These are phyloP conservation scores for Agapostemon virescens DNA, from an alignment of 2,888 invertebrate genomes.

Conservation along the genomic window DNA sequence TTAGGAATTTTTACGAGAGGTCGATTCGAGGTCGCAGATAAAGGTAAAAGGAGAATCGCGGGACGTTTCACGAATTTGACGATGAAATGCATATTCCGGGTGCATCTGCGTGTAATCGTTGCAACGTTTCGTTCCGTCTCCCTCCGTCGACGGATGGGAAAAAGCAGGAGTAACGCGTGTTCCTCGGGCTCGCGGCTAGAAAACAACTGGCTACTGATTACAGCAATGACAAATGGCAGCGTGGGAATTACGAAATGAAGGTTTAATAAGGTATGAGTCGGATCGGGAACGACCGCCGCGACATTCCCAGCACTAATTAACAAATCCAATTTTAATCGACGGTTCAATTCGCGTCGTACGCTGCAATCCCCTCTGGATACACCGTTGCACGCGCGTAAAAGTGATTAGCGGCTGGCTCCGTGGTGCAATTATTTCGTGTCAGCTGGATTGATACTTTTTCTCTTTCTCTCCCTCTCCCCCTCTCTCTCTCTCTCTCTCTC, in stretches of 20 bases:
- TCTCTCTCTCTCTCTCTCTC: not conserved
- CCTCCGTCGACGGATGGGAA: not conserved
- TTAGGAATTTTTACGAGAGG: no score
- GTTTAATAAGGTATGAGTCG: constrained; percentile 75
- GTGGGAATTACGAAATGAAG: constrained; percentile 76
- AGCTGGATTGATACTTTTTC: constrained; percentile 31
- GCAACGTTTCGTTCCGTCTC: not conserved
- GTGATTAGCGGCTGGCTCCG: constrained; percentile 69
- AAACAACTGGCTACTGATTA: constrained; percentile 64
- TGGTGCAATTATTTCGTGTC: constrained; percentile 69
- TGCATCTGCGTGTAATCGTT: not conserved
- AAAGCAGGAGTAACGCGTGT: constrained; percentile 7
- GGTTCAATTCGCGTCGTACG: constrained; percentile 67
- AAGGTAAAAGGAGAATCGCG: not conserved
- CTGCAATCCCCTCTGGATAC: constrained; percentile 32
- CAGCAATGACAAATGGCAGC: constrained; percentile 66
- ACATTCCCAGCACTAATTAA: constrained; percentile 75
- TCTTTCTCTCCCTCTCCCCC: not conserved
- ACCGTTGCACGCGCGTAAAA: constrained; percentile 68
- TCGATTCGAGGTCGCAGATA: not conserved
- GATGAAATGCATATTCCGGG: not conserved
- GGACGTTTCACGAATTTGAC: not conserved
- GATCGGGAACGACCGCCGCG: constrained; percentile 53
- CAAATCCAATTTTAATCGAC: constrained; percentile 78
- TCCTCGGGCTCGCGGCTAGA: constrained; percentile 23